These are phyloP conservation scores for Myiotriccus ornatus DNA, from an alignment of 2,797 vertebrate species.

Conservation along the genomic window DNA sequence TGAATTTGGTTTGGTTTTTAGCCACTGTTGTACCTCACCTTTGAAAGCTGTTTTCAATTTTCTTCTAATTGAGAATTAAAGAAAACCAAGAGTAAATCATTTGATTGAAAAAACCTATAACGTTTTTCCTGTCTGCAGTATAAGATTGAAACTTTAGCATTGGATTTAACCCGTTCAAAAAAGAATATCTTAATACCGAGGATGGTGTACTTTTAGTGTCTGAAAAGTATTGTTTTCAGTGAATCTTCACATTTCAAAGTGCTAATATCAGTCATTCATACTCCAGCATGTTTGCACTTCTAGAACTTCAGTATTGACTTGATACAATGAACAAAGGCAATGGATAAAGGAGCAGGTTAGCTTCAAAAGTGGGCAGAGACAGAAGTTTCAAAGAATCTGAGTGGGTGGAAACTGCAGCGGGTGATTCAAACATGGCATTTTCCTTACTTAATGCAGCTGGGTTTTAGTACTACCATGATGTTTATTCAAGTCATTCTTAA, in stretches of 20 bases:
- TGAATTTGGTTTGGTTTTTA: not conserved
- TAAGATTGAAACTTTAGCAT: not conserved
- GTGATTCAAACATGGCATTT: not conserved
- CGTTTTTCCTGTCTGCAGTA: not conserved
- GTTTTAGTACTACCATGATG: not conserved
- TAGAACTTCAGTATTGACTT: not conserved
- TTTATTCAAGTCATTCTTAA: not conserved
- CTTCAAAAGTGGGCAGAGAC: not conserved
- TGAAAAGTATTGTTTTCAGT: not conserved
- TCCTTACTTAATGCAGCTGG: not conserved
- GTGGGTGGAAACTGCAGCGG: not conserved
- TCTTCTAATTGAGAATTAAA: not conserved
- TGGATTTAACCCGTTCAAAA: not conserved
- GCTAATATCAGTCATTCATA: not conserved
- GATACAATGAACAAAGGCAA: not conserved
- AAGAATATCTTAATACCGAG: not conserved
- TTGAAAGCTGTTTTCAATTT: not conserved
- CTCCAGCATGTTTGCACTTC: not conserved
- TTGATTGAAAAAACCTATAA: not conserved
- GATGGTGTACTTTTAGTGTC: not conserved
- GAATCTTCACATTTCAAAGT: not conserved
- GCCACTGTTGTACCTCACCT: not conserved
- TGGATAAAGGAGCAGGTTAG: not conserved
- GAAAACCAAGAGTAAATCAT: not conserved
- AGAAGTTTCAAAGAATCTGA: not conserved